phyloP scores from a whole-genome alignment of 2,888 invertebrate species.

The Conus canariensis region DNA sequence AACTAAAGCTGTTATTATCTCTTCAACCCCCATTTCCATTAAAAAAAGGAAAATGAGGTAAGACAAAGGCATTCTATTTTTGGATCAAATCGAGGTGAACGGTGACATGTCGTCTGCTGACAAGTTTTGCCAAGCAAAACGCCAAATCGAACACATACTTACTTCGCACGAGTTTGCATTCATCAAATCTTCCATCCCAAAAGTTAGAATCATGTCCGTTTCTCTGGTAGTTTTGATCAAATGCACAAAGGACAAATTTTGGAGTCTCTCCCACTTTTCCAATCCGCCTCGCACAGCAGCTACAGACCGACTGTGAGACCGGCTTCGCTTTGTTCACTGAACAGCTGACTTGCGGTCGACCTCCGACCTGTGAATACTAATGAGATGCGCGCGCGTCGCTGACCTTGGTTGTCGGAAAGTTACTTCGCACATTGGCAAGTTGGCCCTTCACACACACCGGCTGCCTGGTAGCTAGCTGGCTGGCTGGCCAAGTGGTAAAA shows the following conservation, averaged over 20 bases:
- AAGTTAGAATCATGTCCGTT: slow-evolving; percentile 9
- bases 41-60: slow-evolving; percentile 2
- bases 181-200: not conserved
- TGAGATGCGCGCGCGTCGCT: slow-evolving; percentile 26
- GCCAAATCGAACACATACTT: not conserved
- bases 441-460: not conserved
- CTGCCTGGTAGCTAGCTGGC: too few species aligned
- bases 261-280: not conserved
- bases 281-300: not conserved
- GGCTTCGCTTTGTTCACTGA: slow-evolving; percentile 14
- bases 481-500: too few species aligned
- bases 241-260: not conserved
- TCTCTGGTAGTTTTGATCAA: not conserved
- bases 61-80: not conserved
- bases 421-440: slow-evolving; percentile 14
- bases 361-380: slow-evolving; percentile 22
- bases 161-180: not conserved
- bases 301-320: not conserved
- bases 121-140: not conserved
- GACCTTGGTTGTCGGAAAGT: not conserved
- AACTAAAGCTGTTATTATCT: too few species aligned
- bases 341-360: slow-evolving; percentile 24
- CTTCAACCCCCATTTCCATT: not conserved
- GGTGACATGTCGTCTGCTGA: slow-evolving; percentile 2
- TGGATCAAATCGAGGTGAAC: slow-evolving; percentile 1